phyloP scores from a whole-genome alignment of 2,797 vertebrate genomes.

The Notoglanidium macrostoma region DNA sequence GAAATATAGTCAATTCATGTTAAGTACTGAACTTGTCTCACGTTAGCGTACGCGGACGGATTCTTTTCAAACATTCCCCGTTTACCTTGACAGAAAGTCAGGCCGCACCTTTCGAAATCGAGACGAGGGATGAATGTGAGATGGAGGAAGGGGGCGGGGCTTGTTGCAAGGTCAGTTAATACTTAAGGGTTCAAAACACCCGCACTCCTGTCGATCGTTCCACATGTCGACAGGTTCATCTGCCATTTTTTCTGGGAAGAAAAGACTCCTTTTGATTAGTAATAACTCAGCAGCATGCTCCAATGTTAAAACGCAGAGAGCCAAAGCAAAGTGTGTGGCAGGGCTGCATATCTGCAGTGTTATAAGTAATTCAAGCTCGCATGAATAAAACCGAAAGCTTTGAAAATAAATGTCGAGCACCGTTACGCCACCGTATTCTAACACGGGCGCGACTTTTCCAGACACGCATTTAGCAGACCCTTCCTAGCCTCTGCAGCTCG shows the following conservation, averaged over 20 bases:
- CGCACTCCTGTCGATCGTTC: neutral
- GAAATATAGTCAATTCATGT: neutral
- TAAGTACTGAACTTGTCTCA: neutral
- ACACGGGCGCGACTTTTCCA: neutral
- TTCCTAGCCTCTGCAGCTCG: neutral
- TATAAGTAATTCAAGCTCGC: neutral
- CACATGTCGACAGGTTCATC: neutral
- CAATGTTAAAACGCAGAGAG: neutral
- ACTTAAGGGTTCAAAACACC: neutral
- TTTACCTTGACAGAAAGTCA: no score
- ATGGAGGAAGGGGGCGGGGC: neutral
- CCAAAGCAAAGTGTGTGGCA: no score
- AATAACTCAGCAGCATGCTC: neutral
- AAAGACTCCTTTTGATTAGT: neutral
- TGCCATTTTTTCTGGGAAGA: neutral
- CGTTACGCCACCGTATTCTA: neutral
- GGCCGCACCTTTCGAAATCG: neutral
- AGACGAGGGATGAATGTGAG: neutral
- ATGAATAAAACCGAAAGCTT: neutral
- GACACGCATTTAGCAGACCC: neutral
- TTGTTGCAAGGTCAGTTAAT: neutral
- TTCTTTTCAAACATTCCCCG: neutral
- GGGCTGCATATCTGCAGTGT: neutral
- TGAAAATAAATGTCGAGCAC: neutral
- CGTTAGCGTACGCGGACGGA: neutral